phyloP scores from a whole-genome alignment of 2,888 invertebrate genomes.

The Acanthacorydalis orientalis region DNA sequence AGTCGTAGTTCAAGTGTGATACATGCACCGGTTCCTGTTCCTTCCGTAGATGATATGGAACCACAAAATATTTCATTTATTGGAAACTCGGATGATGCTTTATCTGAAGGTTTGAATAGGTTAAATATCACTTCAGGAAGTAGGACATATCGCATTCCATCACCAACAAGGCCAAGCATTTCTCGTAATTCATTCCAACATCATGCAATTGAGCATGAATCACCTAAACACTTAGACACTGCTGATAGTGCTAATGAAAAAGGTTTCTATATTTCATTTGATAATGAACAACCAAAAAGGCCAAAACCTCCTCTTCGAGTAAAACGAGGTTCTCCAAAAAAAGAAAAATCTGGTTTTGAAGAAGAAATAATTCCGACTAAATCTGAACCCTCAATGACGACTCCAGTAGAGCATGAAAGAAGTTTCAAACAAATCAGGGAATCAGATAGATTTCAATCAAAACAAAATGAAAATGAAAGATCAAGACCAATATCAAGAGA shows the following conservation, averaged over 20 bases:
- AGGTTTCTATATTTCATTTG: slow-evolving; percentile 89
- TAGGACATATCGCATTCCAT: slow-evolving; percentile 76
- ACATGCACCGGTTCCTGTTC: slow-evolving; percentile 40
- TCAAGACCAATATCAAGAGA: neutral
- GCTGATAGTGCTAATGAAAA: slow-evolving; percentile 38
- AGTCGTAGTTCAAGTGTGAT: slow-evolving; percentile 6
- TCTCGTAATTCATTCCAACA: slow-evolving; percentile 54
- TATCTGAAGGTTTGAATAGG: slow-evolving; percentile 10
- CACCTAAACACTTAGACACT: slow-evolving; percentile 18
- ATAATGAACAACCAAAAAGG: slow-evolving; percentile 71
- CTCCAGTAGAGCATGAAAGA: neutral
- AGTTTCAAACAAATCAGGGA: neutral
- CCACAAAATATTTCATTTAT: slow-evolving; percentile 88
- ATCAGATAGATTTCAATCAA: neutral
- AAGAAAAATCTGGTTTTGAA: slow-evolving; percentile 33
- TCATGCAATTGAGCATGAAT: slow-evolving; percentile 22
- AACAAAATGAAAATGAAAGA: neutral
- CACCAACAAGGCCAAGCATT: slow-evolving; percentile 61
- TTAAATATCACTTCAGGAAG: slow-evolving; percentile 77
- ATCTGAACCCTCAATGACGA: neutral
- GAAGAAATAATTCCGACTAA: neutral
- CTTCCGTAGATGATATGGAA: slow-evolving; percentile 73
- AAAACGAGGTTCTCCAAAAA: slow-evolving; percentile 61
- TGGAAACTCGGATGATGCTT: slow-evolving; percentile 41
- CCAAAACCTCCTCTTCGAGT: slow-evolving; percentile 74